Percentiles rank a stretch among this genome's conserved stretches.
phyloP scores from a whole-genome alignment of 2,113 vertebrate species.

The Amphiprion percula region DNA sequence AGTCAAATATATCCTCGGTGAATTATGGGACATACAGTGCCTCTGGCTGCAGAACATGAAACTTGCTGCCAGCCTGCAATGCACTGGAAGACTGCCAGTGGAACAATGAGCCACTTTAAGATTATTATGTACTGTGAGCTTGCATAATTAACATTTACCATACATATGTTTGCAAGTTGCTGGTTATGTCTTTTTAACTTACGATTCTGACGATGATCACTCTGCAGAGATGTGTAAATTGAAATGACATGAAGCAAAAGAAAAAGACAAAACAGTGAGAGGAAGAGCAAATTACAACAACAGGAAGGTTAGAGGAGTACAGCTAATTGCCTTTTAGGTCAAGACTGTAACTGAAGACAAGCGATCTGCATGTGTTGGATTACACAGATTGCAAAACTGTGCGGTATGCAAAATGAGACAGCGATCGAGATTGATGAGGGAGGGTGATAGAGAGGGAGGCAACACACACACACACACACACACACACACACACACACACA shows the following conservation, averaged over 20 bases:
- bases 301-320: background rate
- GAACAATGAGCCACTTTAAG: conserved; percentile 55
- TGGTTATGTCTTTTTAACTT: conserved; percentile 27
- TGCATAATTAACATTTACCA: conserved; percentile 46
- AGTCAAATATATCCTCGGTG: conserved; percentile 46
- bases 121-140: conserved; percentile 26
- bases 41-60: conserved; percentile 36
- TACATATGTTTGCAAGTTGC: conserved; percentile 20
- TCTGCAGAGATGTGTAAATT: background rate
- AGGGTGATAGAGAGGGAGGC: conserved; percentile 22
- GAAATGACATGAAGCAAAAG: background rate
- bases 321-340: conserved; percentile 43
- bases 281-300: background rate
- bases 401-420: conserved; percentile 53
- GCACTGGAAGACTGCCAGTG: conserved; percentile 47
- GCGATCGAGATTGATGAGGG: conserved; percentile 47
- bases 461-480: background rate
- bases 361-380: conserved; percentile 19
- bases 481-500: conserved; percentile 1
- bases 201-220: background rate
- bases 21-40: conserved; percentile 41
- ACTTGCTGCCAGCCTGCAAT: conserved; percentile 31
- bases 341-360: conserved; percentile 42
- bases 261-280: background rate
- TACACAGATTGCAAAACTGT: conserved; percentile 28